Evolutionary conservation across 2,888 invertebrate species (phyloP).

Genomic region (Sympetrum striolatum): DNA sequence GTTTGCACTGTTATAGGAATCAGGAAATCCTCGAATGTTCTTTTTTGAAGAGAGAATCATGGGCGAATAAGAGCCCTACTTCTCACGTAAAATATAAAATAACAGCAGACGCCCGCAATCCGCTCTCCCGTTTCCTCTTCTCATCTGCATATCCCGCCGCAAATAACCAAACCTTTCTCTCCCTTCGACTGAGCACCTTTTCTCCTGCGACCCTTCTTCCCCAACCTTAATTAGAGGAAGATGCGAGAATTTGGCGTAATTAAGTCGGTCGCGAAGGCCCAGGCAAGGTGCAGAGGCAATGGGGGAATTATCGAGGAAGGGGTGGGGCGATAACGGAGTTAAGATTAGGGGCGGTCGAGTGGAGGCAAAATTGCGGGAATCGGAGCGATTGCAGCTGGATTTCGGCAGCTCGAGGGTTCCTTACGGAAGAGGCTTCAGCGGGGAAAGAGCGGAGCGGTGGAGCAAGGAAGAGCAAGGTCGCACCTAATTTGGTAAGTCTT

Average conservation of each 20-base stretch:
- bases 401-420: not conserved
- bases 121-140: not conserved
- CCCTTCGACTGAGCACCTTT: not conserved
- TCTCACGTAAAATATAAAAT: no score
- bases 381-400: not conserved
- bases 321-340: not conserved
- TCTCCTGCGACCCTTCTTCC: not conserved
- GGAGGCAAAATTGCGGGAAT: not conserved
- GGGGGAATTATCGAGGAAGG: not conserved
- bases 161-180: not conserved
- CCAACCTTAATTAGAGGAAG: constrained; percentile 40
- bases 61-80: no score
- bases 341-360: not conserved
- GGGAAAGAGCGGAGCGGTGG: not conserved
- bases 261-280: constrained; percentile 33
- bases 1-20: no score
- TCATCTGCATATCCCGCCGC: not conserved
- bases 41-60: no score
- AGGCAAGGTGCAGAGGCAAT: not conserved
- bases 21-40: no score
- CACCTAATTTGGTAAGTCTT: not conserved
- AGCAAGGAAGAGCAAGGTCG: not conserved
- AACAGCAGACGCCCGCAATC: no score
- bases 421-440: not conserved
- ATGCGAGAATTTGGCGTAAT: constrained; percentile 38